Base-by-base conservation (phyloP, 2,888 invertebrate genomes). In the Ophioninae sp. region DNA sequence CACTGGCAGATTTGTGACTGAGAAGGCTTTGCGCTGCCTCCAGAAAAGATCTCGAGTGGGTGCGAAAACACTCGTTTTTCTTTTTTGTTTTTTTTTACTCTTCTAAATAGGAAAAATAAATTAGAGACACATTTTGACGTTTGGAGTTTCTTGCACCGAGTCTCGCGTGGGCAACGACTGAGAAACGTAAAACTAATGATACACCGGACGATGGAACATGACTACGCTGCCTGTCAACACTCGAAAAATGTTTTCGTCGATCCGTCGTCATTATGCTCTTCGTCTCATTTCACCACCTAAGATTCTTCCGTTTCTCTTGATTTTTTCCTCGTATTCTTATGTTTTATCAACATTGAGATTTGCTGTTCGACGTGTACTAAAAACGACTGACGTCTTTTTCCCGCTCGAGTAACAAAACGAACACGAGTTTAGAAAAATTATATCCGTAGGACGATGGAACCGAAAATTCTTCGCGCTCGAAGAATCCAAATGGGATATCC, bases 241-340 rank as follows among this genome's bases (percentile, higher is more conserved):
- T 21, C 56, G 20, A 23, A 75, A 81, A 83, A 61, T 67, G 20
- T 80, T 73, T 73, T 68, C 30, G 62, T 30, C 73, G 44, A 44
- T 56, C 56, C 37, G 50, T 76, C 79, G 39, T 65, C 65, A 10
- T 17, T 67, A 23, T 39, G n/a, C 64, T 39, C 80, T 57, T 61
- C 23, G 20, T 61, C 41, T 61, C 61, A 5, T 57, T 39, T 13
- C 6, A 1, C 8, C 75, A 41, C 39, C 0, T 6, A 62, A 44
- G 62, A 79, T 44, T 61, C 59, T 59, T 20, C 7, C 44, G n/a
- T 30, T 44, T 68, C 44, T n/a, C 73, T 20, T 17, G 0, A 6
- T 50, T 6, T 23, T 59, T 62, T 41, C n/a, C n/a, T 21, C 44
- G n/a, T 75, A 0, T 73, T 10, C n/a, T 59, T 5, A 10, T 56